Evolutionary conservation across 2,797 vertebrate species (phyloP).

Genomic region (Danio jaintianensis): DNA sequence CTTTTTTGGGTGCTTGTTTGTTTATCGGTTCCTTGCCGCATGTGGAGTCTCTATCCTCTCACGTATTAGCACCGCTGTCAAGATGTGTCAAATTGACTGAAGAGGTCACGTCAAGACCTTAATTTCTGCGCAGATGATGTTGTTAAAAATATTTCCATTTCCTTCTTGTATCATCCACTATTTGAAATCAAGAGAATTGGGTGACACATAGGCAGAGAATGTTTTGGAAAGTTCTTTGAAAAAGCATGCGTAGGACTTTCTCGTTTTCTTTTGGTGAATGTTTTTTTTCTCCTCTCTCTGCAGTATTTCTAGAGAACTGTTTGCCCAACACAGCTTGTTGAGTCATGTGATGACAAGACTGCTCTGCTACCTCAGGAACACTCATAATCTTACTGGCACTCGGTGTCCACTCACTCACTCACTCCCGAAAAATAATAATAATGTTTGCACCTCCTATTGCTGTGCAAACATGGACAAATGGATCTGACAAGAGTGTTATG

Average conservation of each 20-base stretch:
- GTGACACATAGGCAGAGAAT: constrained; percentile 5
- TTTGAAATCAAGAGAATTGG: constrained; percentile 13
- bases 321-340: constrained; percentile 69
- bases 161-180: constrained; percentile 1
- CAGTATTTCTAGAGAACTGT: constrained; percentile 80
- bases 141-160: constrained; percentile 23
- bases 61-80: constrained; percentile 18
- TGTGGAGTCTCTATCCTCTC: constrained; percentile 39
- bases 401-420: constrained; percentile 32
- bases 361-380: constrained; percentile 71
- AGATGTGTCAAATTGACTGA: constrained; percentile 26
- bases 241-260: neutral
- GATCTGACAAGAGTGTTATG: constrained; percentile 57
- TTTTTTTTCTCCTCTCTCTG: constrained; percentile 58
- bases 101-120: constrained; percentile 34
- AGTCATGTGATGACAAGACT: constrained; percentile 73
- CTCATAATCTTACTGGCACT: constrained; percentile 41
- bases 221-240: constrained; percentile 21
- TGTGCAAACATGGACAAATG: constrained; percentile 38
- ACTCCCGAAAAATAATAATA: neutral
- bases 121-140: constrained; percentile 15
- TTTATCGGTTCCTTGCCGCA: constrained; percentile 34
- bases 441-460: constrained; percentile 26
- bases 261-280: constrained; percentile 38
- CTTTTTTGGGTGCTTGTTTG: constrained; percentile 44